phyloP scores from a whole-genome alignment of 2,888 invertebrate genomes.

The Gibbula magus region DNA sequence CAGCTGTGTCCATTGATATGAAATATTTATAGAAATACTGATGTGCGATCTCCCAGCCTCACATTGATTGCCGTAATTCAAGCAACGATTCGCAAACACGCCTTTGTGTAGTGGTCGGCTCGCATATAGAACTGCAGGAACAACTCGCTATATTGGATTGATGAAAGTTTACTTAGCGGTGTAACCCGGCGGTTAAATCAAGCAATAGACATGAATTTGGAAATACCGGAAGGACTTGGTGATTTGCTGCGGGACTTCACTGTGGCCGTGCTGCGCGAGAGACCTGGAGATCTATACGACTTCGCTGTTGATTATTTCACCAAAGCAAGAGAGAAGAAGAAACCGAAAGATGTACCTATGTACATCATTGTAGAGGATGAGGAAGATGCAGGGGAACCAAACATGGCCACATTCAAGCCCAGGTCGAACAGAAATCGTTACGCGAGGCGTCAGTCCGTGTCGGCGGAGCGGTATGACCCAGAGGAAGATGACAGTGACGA shows the following conservation, averaged over 20 bases:
- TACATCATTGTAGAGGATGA: slow-evolving; percentile 74
- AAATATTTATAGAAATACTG: slow-evolving; percentile 12
- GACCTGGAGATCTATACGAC: slow-evolving; percentile 71
- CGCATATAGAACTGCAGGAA: background rate
- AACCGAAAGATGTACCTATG: slow-evolving; percentile 72
- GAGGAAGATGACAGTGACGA: slow-evolving; percentile 72
- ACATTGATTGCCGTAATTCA: slow-evolving; percentile 13
- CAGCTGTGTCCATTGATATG: slow-evolving; percentile 21
- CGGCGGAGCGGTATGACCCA: slow-evolving; percentile 74
- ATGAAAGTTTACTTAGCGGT: slow-evolving; percentile 10
- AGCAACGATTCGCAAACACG: slow-evolving; percentile 12
- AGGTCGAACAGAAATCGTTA: slow-evolving; percentile 57
- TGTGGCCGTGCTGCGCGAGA: slow-evolving; percentile 72
- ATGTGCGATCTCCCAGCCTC: background rate
- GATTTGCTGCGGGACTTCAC: slow-evolving; percentile 74
- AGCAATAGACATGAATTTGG: slow-evolving; percentile 66
- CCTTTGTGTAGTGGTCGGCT: background rate
- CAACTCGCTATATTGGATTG: slow-evolving; percentile 6
- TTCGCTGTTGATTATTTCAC: slow-evolving; percentile 74
- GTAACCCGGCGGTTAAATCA: background rate
- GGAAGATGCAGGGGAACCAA: slow-evolving; percentile 72
- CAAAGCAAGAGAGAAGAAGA: slow-evolving; percentile 65
- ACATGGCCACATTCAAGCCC: slow-evolving; percentile 68
- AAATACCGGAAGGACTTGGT: slow-evolving; percentile 74
- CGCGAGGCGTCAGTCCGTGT: slow-evolving; percentile 73